Evolutionary conservation across 1,140 invertebrate genomes (phyloP), one percentile per base, ranked within the genome.

Genomic region (Triops cancriformis): DNA sequence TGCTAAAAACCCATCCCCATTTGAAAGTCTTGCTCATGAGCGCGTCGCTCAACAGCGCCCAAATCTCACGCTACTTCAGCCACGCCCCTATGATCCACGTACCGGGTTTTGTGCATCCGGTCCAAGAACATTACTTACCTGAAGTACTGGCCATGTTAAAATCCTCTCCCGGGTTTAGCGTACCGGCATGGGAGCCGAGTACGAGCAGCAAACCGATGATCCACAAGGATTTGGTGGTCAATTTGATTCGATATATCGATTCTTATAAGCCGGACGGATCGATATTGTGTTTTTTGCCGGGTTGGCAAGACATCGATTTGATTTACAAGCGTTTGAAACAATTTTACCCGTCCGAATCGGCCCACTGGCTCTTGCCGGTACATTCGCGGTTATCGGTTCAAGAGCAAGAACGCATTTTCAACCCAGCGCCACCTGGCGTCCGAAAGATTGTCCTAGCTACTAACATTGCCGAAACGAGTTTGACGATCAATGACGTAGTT

Each of bases 11-110:
- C 2, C 88, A 90, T 82, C 81, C 84, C 26, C 80, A 86, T 77
- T 84, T 89, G 72, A 84, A 90, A 87, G 85, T 96, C 0, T 89
- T 96, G 43, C 83, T 96, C 0, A 96, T 96, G 93, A 96, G 94
- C 41, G 94, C 94, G 0, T 96, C 94, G 11, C 88, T 96, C 80
- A 90, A 95, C 82, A 85, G 88, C 43, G 84, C 89, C 37, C 85
- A 90, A 72, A 94, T 96, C 83, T 86, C 90, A 41, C 82, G 89
- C 11, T 97, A 94, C 82, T 96, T 96, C 83, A 81, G 82, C 64
- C 80, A 87, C 75, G 83, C 85, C 23, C 81, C 83, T 0, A 73
- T 82, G 10, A 80, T 89, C 7, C 81, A 85, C 28, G 80, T 89
- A 5, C 85, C 85, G 78, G 90, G 90, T 10, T 85, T 83, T 80